These are phyloP conservation scores for Leptopterna dolabrata DNA, from an alignment of 2,888 invertebrate species.

Conservation along the genomic window DNA sequence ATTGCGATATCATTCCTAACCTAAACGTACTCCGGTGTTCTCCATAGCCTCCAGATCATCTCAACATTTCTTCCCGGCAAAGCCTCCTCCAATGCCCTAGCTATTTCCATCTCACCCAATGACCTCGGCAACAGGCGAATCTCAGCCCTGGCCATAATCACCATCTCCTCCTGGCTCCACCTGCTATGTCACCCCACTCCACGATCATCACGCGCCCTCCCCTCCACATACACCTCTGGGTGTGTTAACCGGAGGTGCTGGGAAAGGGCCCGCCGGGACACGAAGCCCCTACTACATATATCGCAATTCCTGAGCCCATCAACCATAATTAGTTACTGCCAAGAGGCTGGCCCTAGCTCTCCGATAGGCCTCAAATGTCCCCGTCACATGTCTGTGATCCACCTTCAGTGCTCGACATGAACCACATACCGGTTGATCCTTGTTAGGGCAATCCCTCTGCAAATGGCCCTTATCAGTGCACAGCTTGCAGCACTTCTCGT, in stretches of 20 bases:
- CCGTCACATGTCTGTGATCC: background rate
- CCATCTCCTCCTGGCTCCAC: background rate
- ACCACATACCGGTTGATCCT: background rate
- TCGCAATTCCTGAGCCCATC: background rate
- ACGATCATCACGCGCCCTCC: background rate
- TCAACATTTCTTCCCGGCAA: background rate
- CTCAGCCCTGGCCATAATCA: background rate
- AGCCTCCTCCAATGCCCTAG: background rate
- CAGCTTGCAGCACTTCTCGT: background rate
- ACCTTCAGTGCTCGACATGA: background rate
- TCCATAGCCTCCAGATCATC: background rate
- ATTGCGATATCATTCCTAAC: too few species aligned
- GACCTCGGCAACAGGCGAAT: background rate
- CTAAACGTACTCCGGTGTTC: background rate
- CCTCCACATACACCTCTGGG: background rate
- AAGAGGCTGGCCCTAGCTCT: background rate
- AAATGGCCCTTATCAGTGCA: background rate
- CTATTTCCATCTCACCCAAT: background rate
- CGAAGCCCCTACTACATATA: background rate
- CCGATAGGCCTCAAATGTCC: constrained; percentile 1
- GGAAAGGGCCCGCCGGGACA: constrained; percentile 57
- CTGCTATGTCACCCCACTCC: background rate
- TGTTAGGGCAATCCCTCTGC: background rate
- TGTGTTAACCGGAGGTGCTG: background rate
- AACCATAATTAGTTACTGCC: background rate